Evolutionary conservation across 2,797 vertebrate genomes (phyloP).

Genomic region (Phalanger gymnotis): DNA sequence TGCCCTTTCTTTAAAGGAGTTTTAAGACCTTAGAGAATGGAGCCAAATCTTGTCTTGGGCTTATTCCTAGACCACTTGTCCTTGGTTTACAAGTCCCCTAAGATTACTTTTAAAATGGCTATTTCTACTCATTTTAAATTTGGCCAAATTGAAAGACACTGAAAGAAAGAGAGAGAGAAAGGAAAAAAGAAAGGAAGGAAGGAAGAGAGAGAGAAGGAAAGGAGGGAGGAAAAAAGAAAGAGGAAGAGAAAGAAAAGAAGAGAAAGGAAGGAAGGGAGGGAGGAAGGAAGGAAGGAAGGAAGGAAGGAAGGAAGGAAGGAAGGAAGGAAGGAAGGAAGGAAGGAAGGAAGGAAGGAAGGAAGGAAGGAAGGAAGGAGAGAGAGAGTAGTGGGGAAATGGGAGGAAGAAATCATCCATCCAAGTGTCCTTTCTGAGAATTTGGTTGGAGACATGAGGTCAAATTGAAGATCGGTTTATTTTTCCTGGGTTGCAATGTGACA

Average conservation of each 20-base stretch:
- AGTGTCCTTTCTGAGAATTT: constrained; percentile 34
- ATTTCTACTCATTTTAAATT: constrained; percentile 26
- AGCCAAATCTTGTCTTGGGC: not conserved
- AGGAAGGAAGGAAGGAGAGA: not conserved
- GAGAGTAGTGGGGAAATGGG: constrained; percentile 21
- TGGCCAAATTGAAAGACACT: no score
- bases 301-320: not conserved
- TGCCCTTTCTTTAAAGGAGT: not conserved
- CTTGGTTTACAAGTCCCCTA: constrained; percentile 31
- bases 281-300: no score
- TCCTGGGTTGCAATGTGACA: not conserved
- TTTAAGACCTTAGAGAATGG: not conserved
- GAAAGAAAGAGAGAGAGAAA: no score
- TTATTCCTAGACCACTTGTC: not conserved
- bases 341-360: accelerated
- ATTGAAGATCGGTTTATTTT: constrained; percentile 26
- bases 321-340: not conserved
- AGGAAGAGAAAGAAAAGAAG: accelerated
- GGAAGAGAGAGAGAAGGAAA: no score
- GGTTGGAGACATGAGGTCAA: constrained; percentile 34
- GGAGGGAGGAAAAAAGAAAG: no score
- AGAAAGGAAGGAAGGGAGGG: accelerated
- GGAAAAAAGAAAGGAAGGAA: no score
- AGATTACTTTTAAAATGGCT: constrained; percentile 50
- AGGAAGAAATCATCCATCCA: not conserved